These are phyloP conservation scores for Monochamus alternatus DNA, from an alignment of 2,888 invertebrate genomes.

Conservation along the genomic window DNA sequence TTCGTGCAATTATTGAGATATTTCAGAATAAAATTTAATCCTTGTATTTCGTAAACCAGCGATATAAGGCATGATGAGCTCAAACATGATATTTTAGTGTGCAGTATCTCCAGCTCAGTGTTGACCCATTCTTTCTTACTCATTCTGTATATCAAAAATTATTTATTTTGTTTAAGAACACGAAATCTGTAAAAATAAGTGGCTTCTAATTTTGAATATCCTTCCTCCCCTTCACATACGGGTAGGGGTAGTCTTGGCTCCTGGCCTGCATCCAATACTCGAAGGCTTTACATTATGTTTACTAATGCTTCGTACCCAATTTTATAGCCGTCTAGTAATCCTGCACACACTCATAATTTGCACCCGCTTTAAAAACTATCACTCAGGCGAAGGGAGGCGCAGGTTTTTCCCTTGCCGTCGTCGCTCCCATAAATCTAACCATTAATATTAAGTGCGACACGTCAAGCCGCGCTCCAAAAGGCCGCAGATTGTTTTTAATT, in stretches of 20 bases:
- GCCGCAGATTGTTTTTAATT: slow-evolving; percentile 25
- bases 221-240: background rate
- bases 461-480: background rate
- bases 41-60: too few relatives aligned
- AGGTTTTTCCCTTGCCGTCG: background rate
- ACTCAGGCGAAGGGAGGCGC: slow-evolving; percentile 8
- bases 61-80: too few relatives aligned
- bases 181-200: background rate
- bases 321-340: slow-evolving; percentile 23
- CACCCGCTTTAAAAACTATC: slow-evolving; percentile 6
- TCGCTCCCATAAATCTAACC: slow-evolving; percentile 2
- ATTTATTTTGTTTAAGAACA: too few relatives aligned
- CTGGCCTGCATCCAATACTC: background rate
- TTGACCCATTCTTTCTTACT: too few relatives aligned
- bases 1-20: too few relatives aligned
- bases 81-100: too few relatives aligned
- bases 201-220: slow-evolving; percentile 2
- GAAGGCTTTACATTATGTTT: slow-evolving; percentile 17
- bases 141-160: too few relatives aligned
- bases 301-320: slow-evolving; percentile 20
- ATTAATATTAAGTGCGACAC: slow-evolving; percentile 1
- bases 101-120: too few relatives aligned
- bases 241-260: too few relatives aligned
- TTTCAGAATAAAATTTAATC: too few relatives aligned
- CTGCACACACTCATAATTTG: slow-evolving; percentile 18